These are phyloP conservation scores for Stictocephala bisonia DNA, from an alignment of 2,888 invertebrate genomes.

Conservation along the genomic window DNA sequence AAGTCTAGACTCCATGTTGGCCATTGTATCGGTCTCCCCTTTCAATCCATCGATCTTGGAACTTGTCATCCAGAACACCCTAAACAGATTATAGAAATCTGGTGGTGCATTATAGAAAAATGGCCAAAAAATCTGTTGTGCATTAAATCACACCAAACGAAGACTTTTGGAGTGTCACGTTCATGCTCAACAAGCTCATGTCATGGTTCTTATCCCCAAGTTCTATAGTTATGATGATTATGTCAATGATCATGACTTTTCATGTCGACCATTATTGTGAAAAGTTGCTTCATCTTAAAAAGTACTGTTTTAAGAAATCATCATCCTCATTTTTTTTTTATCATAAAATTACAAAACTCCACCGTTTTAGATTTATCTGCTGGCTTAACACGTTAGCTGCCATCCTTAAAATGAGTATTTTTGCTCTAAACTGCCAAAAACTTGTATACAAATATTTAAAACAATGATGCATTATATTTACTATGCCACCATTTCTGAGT, in stretches of 20 bases:
- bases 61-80: not conserved
- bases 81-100: not conserved
- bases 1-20: not conserved
- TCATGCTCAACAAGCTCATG: slow-evolving; percentile 25
- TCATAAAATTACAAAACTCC: not conserved
- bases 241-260: no score
- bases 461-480: no score
- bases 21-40: not conserved
- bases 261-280: not conserved
- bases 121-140: not conserved
- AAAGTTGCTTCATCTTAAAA: slow-evolving; percentile 19
- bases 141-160: slow-evolving; percentile 15
- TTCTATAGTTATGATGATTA: no score
- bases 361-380: slow-evolving; percentile 6
- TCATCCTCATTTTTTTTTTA: not conserved
- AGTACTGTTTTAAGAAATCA: slow-evolving; percentile 4
- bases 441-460: no score
- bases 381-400: no score
- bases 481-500: no score
- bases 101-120: not conserved
- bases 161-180: not conserved
- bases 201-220: slow-evolving; percentile 13
- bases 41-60: not conserved
- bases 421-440: no score
- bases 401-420: no score